Evolutionary conservation across 2,888 invertebrate species (phyloP), one percentile per base, ranked within the genome.

Genomic region (Cancer borealis): DNA sequence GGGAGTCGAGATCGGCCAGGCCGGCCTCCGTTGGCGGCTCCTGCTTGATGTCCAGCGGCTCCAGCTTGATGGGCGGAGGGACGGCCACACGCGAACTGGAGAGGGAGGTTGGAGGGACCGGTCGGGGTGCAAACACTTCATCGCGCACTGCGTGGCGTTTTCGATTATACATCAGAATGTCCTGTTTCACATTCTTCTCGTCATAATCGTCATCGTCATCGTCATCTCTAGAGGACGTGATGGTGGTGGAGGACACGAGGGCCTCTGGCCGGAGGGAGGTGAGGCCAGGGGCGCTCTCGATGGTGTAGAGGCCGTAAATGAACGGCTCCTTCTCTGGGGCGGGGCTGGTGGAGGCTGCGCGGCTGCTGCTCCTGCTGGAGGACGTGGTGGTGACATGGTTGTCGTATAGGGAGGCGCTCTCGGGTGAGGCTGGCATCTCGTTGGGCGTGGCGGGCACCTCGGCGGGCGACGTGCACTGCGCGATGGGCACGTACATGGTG

Each of bases 341-440:
- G 30, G 93, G 93, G 79, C 93, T 93, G 39, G 45, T 79, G 73
- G 95, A 95, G 14, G 92, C 30, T n/a, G 92, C 87, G 39, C 95
- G 93, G 60, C 92, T 92, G 30, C 93, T 95, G 79, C 95, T 95
- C 88, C 95, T 79, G 88, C 91, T 91, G 47, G 79, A 84, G 47
- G 89, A 54, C 21, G 91, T 93, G 21, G 93, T 94, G 92, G 95
- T 95, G 26, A 95, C 89, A 60, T 93, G 95, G 95, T 94, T 94
- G 66, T 95, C 95, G 89, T 94, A 95, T n/a, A 95, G 94, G 54
- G 96, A 94, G 60, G 96, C 96, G 73, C 95, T 95, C 94, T 96
- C 96, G 73, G 96, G 96, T 2, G 96, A 96, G 46, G 95, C 95
- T 6, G 96, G 96, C 95, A 96, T 95, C 88, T 95, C 95, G 84